These are phyloP conservation scores for Drosophila virilis DNA, from an alignment of 1,140 invertebrate genomes.

Conservation along the genomic window DNA sequence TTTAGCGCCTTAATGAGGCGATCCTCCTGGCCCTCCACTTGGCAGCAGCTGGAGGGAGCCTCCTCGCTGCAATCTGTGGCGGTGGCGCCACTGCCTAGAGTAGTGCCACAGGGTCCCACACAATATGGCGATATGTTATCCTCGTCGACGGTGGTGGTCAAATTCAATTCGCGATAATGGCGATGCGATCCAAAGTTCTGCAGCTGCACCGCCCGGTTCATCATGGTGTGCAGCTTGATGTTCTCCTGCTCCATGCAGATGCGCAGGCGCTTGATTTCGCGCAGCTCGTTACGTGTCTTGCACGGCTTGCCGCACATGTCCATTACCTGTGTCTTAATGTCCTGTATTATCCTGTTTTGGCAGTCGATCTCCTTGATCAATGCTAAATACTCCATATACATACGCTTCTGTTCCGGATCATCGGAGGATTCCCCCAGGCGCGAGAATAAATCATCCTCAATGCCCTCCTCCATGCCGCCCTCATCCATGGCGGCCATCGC, in stretches of 20 bases:
- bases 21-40: constrained; percentile 58
- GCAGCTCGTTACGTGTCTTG: constrained; percentile 65
- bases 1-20: constrained; percentile 58
- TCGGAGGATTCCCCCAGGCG: constrained; percentile 69
- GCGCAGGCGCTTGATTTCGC: constrained; percentile 69
- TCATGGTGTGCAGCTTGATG: constrained; percentile 71
- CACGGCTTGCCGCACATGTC: constrained; percentile 69
- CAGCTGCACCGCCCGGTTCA: constrained; percentile 67
- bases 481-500: constrained; percentile 45
- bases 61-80: constrained; percentile 54
- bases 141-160: constrained; percentile 77
- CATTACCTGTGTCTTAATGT: constrained; percentile 72
- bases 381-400: constrained; percentile 74
- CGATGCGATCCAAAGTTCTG: constrained; percentile 76
- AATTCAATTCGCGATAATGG: constrained; percentile 61
- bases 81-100: constrained; percentile 17
- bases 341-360: constrained; percentile 73
- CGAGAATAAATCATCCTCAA: constrained; percentile 70
- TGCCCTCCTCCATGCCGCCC: constrained; percentile 53
- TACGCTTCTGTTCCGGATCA: constrained; percentile 75
- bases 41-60: constrained; percentile 25
- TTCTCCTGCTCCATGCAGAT: constrained; percentile 81
- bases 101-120: constrained; percentile 47
- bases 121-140: constrained; percentile 72
- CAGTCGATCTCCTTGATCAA: constrained; percentile 79